These are phyloP conservation scores for Megastigmus dorsalis DNA, from an alignment of 2,888 invertebrate genomes.

Conservation along the genomic window DNA sequence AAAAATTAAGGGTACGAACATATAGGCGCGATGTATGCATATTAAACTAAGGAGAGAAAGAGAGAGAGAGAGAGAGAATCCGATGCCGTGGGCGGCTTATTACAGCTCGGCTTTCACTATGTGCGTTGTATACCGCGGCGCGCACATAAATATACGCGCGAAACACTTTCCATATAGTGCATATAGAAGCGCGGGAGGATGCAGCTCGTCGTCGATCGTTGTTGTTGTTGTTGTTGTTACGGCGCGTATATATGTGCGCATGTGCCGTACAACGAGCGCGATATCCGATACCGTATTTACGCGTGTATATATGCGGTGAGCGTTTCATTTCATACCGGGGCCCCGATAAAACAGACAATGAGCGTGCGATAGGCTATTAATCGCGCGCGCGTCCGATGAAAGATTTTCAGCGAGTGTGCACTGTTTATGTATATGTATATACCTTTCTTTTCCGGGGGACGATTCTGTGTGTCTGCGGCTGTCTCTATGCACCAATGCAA, in stretches of 20 bases:
- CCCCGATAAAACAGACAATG: background rate
- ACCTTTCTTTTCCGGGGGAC: conserved; percentile 37
- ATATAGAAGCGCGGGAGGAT: conserved; percentile 13
- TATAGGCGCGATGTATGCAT: background rate
- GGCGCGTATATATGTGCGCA: no score
- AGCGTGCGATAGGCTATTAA: no score
- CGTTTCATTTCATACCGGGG: background rate
- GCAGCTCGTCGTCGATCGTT: background rate
- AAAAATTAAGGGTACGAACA: background rate
- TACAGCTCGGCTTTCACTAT: conserved; percentile 38
- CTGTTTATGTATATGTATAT: background rate
- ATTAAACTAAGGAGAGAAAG: no score
- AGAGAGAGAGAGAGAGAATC: no score
- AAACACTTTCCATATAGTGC: conserved; percentile 34
- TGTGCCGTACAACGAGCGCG: background rate
- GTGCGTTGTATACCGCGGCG: no score
- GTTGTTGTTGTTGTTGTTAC: no score
- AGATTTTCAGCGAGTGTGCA: background rate
- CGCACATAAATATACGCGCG: conserved; percentile 4
- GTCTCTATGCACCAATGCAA: no score
- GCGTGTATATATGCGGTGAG: background rate
- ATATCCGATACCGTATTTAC: conserved; percentile 13
- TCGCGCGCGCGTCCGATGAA: background rate
- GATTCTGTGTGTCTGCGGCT: no score
- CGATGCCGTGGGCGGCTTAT: conserved; percentile 31